These are phyloP conservation scores for Nasua narica DNA, from an alignment of 2,797 vertebrate species.

Conservation along the genomic window DNA sequence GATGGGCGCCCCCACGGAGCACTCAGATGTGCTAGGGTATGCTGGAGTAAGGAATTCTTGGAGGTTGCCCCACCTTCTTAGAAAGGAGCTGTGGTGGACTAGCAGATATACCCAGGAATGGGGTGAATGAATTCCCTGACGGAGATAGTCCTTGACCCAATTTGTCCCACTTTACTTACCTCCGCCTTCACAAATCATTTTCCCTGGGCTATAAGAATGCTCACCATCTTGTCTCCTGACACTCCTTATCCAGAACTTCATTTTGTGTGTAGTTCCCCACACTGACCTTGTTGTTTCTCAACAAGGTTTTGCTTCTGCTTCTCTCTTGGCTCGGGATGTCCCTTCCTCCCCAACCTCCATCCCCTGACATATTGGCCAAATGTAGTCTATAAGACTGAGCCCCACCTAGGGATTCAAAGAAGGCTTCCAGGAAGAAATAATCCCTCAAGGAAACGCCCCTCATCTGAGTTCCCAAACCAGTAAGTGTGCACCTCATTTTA, in stretches of 20 bases:
- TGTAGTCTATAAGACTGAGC: not conserved
- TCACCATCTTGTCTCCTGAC: not conserved
- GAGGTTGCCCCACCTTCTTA: not conserved
- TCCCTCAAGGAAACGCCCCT: not conserved
- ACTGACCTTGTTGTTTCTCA: not conserved
- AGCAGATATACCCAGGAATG: not conserved
- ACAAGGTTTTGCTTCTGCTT: not conserved
- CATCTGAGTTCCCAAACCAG: not conserved
- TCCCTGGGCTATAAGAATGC: not conserved
- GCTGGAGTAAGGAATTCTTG: not conserved
- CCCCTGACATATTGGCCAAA: rapidly evolving
- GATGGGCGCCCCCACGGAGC: not conserved
- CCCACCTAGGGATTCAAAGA: not conserved
- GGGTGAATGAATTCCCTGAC: not conserved
- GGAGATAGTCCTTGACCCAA: not conserved
- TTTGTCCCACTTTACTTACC: not conserved
- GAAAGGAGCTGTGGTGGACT: not conserved
- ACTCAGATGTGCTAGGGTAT: not conserved
- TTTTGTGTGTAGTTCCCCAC: not conserved
- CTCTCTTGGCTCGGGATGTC: not conserved
- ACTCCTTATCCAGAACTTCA: not conserved
- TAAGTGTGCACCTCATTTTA: not conserved
- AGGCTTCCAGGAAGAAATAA: not conserved
- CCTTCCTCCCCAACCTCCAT: not conserved
- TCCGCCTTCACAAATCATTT: not conserved